Conservation (phyloP, 2,888 invertebrate genomes). For the Ashinkailepas kermadecensis region DNA sequence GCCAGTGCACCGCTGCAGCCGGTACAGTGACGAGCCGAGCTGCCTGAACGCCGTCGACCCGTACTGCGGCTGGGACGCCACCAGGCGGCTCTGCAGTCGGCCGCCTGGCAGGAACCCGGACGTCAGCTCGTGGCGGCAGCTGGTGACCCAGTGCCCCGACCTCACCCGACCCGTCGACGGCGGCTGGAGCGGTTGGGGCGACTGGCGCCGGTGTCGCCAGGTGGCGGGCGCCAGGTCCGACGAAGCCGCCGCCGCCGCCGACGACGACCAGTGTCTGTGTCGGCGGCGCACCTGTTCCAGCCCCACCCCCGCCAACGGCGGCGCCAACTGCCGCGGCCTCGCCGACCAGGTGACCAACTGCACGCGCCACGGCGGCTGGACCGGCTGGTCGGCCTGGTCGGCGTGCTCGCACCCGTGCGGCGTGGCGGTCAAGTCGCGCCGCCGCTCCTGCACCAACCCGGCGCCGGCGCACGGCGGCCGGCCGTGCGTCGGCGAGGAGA, state of each 20-base stretch:
- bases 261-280: conserved; percentile 59
- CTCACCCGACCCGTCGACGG: conserved; percentile 55
- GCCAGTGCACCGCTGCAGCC: conserved; percentile 66
- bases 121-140: conserved; percentile 64
- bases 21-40: conserved; percentile 59
- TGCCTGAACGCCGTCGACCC: conserved; percentile 83
- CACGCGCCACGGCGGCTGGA: conserved; percentile 88
- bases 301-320: conserved; percentile 69
- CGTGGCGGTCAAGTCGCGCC: conserved; percentile 58
- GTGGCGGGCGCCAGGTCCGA: conserved; percentile 45
- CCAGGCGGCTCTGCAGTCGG: conserved; percentile 61
- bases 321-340: conserved; percentile 56
- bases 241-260: conserved; percentile 43
- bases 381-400: conserved; percentile 87
- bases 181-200: conserved; percentile 80
- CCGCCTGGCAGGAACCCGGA: conserved; percentile 58
- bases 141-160: conserved; percentile 58
- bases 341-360: conserved; percentile 64
- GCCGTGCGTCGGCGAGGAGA: conserved; percentile 74
- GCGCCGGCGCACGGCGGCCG: conserved; percentile 76
- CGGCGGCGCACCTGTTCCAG: conserved; percentile 72
- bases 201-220: conserved; percentile 72
- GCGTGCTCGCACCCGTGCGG: conserved; percentile 80
- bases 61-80: conserved; percentile 88
- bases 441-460: conserved; percentile 76